Percentiles rank a stretch among this genome's conserved stretches.
Evolutionary conservation across 2,888 invertebrate species (phyloP).

Genomic region (Biston betularia): DNA sequence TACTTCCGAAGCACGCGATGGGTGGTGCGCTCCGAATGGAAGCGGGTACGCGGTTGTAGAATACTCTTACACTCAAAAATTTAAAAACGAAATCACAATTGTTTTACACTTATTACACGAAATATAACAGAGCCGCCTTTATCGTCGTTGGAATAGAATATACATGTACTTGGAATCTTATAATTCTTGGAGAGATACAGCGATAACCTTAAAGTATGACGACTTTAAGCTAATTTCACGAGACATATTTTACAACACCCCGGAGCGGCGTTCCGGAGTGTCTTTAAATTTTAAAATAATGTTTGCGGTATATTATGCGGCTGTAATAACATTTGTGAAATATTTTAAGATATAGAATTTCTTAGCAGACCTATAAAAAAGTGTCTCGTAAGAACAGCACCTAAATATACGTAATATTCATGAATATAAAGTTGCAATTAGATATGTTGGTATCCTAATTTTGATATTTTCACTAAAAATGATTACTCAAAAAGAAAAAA

Average conservation of each 20-base stretch:
- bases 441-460: too few species aligned
- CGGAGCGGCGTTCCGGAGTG: constrained; percentile 3
- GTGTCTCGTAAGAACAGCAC: background rate
- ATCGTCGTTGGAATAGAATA: background rate
- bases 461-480: too few species aligned
- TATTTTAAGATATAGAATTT: constrained; percentile 11
- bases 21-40: too few species aligned
- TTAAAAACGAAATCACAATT: background rate
- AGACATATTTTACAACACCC: constrained; percentile 24
- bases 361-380: background rate
- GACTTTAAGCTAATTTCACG: constrained; percentile 18
- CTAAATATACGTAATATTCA: background rate
- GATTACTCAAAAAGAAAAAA: too few species aligned
- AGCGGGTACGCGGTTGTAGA: too few species aligned
- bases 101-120: background rate
- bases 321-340: constrained; percentile 15
- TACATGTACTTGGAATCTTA: constrained; percentile 9
- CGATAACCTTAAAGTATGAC: constrained; percentile 18
- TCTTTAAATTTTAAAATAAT: constrained; percentile 25
- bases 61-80: background rate
- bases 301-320: constrained; percentile 8
- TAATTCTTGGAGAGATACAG: constrained; percentile 15
- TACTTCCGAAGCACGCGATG: too few species aligned
- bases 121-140: background rate
- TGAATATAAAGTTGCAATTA: background rate